phyloP scores from a whole-genome alignment of 2,113 vertebrate species.

The Sceloporus tristichus region DNA sequence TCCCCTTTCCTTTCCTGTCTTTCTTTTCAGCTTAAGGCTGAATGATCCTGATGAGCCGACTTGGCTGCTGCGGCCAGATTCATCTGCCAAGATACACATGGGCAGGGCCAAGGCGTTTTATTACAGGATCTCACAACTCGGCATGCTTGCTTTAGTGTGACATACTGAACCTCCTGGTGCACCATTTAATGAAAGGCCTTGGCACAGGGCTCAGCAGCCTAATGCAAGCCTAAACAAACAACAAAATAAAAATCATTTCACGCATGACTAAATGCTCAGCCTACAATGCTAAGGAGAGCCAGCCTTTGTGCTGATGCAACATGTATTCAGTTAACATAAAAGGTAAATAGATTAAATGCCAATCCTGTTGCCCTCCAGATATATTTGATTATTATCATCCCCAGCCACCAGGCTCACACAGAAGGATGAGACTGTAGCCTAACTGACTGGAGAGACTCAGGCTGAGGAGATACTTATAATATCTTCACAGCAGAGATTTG shows the following conservation, averaged over 20 bases:
- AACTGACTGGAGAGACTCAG: neutral
- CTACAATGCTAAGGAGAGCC: rapidly evolving
- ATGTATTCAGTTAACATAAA: neutral
- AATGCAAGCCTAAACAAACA: neutral
- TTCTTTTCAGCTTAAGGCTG: rapidly evolving
- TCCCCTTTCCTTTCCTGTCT: neutral
- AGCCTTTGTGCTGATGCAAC: neutral
- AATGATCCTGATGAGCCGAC: rapidly evolving
- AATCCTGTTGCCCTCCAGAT: neutral
- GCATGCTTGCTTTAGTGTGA: neutral
- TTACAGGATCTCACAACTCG: neutral
- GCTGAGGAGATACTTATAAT: neutral
- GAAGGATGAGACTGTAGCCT: neutral
- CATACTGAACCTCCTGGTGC: neutral
- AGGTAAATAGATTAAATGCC: neutral
- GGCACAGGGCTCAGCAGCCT: neutral
- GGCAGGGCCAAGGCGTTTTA: neutral
- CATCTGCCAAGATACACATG: conserved; percentile 6
- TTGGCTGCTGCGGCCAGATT: neutral
- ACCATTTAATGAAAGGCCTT: conserved; percentile 2
- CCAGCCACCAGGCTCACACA: neutral
- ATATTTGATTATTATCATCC: neutral
- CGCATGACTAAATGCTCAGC: neutral
- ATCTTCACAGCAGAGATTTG: neutral
- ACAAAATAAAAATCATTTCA: neutral